These are phyloP conservation scores for Monopis laevigella DNA, from an alignment of 2,888 invertebrate species.

Conservation along the genomic window DNA sequence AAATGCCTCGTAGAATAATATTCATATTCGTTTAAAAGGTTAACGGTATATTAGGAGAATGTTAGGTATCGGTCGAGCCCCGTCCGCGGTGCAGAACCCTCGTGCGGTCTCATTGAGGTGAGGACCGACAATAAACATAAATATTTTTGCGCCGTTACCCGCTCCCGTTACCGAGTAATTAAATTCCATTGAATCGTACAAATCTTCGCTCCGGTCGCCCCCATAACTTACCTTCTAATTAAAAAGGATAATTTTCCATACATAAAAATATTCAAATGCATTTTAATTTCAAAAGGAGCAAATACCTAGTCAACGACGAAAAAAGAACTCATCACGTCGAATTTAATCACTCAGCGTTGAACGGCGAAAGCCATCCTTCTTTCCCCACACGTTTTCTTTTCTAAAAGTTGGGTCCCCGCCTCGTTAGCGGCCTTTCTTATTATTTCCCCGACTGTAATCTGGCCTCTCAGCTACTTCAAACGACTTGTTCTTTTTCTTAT, in stretches of 20 bases:
- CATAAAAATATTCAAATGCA: background rate
- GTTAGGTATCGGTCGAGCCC: conserved; percentile 1
- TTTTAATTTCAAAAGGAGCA: background rate
- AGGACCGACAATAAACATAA: conserved; percentile 61
- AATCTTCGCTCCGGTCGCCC: conserved; percentile 45
- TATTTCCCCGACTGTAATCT: conserved; percentile 61
- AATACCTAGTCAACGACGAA: background rate
- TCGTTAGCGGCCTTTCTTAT: conserved; percentile 60
- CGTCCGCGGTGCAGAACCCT: conserved; percentile 16
- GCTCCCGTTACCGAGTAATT: conserved; percentile 51
- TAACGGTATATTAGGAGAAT: too few species aligned
- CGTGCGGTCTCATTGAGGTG: conserved; percentile 50
- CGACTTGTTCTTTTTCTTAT: conserved; percentile 67
- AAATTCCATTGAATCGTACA: conserved; percentile 64
- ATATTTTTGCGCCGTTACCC: conserved; percentile 62
- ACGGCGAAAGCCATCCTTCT: conserved; percentile 29
- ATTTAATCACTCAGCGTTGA: conserved; percentile 33
- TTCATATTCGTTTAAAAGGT: too few species aligned
- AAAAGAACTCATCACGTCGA: conserved; percentile 15
- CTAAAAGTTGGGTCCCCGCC: conserved; percentile 46
- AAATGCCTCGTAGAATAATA: too few species aligned
- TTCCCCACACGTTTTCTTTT: conserved; percentile 47
- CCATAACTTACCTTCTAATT: conserved; percentile 12
- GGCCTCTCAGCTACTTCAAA: conserved; percentile 64
- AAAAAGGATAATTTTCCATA: background rate